Percentiles rank a stretch among this genome's conserved stretches.
Evolutionary conservation across 2,888 invertebrate genomes (phyloP).

Genomic region (Cotesia congregata): DNA sequence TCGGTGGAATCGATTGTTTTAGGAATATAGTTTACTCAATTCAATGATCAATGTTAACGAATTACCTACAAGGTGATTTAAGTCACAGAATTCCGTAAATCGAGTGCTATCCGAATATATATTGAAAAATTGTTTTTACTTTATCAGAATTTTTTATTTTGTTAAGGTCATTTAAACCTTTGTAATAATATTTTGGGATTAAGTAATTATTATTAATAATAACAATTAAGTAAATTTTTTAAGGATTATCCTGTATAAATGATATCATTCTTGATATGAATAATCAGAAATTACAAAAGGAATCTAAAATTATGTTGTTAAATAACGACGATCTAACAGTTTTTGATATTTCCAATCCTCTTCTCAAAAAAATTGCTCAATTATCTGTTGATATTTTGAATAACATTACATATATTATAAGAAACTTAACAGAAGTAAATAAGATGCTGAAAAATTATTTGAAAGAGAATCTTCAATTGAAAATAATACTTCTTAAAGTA

Average conservation of each 20-base stretch:
- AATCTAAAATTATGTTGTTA: neutral
- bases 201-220: too few species aligned
- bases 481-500: conserved; percentile 44
- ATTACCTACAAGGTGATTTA: too few species aligned
- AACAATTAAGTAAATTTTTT: neutral
- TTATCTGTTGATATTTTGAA: conserved; percentile 54
- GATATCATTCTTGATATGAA: conserved; percentile 44
- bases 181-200: too few species aligned
- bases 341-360: conserved; percentile 35
- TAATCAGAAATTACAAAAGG: neutral
- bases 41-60: too few species aligned
- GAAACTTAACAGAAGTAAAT: conserved; percentile 56
- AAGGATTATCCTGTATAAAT: conserved; percentile 43
- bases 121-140: too few species aligned
- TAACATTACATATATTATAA: conserved; percentile 56
- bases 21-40: too few species aligned
- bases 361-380: conserved; percentile 42
- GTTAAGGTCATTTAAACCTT: too few species aligned
- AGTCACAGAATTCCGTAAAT: too few species aligned
- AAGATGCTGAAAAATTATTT: conserved; percentile 40
- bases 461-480: conserved; percentile 46
- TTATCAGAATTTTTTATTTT: too few species aligned
- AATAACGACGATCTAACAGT: conserved; percentile 5
- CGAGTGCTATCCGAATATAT: too few species aligned
- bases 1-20: too few species aligned